phyloP scores from a whole-genome alignment of 2,888 invertebrate species.

The Lathronympha strigana region DNA sequence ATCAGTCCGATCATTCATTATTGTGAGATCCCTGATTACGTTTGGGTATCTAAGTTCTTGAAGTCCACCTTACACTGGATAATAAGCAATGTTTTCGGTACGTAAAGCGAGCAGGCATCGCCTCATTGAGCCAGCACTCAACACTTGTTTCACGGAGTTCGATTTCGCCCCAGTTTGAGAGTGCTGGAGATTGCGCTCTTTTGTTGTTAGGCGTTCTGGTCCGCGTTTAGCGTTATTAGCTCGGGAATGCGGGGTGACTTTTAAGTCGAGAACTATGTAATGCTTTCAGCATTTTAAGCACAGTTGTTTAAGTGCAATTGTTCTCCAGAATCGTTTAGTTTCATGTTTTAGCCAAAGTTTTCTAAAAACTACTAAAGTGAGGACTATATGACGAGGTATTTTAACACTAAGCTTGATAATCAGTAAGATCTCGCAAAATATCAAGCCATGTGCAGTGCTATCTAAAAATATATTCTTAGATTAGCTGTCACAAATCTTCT shows the following conservation, averaged over 20 bases:
- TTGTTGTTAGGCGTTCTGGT: conserved; percentile 26
- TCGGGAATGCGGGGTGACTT: background rate
- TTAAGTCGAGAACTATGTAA: background rate
- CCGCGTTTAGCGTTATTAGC: conserved; percentile 6
- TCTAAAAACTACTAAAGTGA: too few relatives aligned
- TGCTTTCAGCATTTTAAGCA: background rate
- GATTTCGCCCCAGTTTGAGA: conserved; percentile 35
- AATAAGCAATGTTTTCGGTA: background rate
- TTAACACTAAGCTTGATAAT: too few relatives aligned
- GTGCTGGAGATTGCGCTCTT: conserved; percentile 25
- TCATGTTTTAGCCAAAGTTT: too few relatives aligned
- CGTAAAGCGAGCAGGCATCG: conserved; percentile 3
- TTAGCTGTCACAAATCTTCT: too few relatives aligned
- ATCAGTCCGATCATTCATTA: background rate
- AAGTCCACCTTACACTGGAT: background rate
- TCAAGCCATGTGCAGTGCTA: too few relatives aligned
- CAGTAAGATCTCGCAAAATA: too few relatives aligned
- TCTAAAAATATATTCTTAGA: too few relatives aligned
- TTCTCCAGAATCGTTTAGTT: background rate
- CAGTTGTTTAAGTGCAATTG: too few relatives aligned
- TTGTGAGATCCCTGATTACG: background rate
- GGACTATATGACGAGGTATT: too few relatives aligned
- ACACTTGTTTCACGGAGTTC: conserved; percentile 31
- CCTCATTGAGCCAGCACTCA: conserved; percentile 31
- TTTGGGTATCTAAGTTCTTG: background rate